A percentile compares a stretch with the other conserved stretches of the same genome.
Conservation (phyloP, 2,888 invertebrate species). For the Dyspetes luteomarginatus region DNA sequence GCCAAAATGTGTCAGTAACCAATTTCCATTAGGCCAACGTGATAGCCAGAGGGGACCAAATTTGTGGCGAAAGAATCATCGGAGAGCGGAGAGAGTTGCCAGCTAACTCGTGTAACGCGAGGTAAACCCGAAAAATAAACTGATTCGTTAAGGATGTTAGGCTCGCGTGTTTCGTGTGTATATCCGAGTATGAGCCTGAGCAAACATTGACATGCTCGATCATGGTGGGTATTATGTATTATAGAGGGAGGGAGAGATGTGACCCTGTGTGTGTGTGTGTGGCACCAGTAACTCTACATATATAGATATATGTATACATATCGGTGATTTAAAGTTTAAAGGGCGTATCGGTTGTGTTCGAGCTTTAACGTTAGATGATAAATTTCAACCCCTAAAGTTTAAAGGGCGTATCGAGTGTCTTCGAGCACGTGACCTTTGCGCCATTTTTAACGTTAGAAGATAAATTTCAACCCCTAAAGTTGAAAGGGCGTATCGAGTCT, state of each 20-base stretch:
- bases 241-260: conserved; percentile 25
- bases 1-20: conserved; percentile 20
- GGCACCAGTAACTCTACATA: conserved; percentile 27
- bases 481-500: no score
- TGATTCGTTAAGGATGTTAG: conserved; percentile 79
- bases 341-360: no score
- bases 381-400: no score
- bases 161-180: conserved; percentile 45
- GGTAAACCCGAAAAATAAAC: conserved; percentile 76
- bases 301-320: background rate
- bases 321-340: no score
- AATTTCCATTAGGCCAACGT: background rate
- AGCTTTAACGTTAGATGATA: no score
- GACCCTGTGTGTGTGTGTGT: conserved; percentile 44
- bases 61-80: no score
- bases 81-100: no score
- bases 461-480: no score
- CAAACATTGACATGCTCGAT: conserved; percentile 83
- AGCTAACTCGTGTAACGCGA: conserved; percentile 47
- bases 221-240: conserved; percentile 69
- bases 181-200: conserved; percentile 70
- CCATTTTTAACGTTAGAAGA: no score
- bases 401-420: no score
- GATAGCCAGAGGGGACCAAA: background rate
- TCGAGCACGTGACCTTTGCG: no score